Evolutionary conservation across 2,797 vertebrate genomes (phyloP).

Genomic region (Garrulus glandarius): DNA sequence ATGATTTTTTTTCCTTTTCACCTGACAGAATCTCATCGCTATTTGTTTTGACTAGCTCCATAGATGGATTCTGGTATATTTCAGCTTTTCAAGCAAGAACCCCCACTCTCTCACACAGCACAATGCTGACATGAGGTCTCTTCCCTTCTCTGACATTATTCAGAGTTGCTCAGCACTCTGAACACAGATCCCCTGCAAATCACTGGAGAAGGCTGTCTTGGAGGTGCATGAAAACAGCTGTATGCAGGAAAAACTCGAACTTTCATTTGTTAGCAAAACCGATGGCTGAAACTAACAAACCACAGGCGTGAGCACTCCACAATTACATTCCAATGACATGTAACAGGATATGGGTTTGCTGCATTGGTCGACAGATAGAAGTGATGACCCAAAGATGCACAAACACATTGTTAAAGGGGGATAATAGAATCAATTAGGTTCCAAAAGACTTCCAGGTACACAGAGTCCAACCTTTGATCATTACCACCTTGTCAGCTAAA

Average conservation of each 20-base stretch:
- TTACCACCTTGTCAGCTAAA: neutral
- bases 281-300: neutral
- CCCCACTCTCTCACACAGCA: neutral
- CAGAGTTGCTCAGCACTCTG: neutral
- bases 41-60: neutral
- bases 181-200: neutral
- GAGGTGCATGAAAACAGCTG: neutral
- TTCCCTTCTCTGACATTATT: neutral
- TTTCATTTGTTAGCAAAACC: neutral
- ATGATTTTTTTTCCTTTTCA: neutral
- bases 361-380: neutral
- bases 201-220: neutral
- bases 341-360: neutral
- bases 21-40: neutral
- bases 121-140: accelerated
- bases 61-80: neutral
- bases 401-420: neutral
- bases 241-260: neutral
- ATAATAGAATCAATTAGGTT: accelerated
- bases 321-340: accelerated
- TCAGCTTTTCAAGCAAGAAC: neutral
- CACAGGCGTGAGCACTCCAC: accelerated
- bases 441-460: neutral
- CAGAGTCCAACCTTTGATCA: neutral
- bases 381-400: neutral